Evolutionary conservation across 2,113 vertebrate genomes (phyloP), one percentile per base, ranked within the genome.

Genomic region (Marmota flaviventris): DNA sequence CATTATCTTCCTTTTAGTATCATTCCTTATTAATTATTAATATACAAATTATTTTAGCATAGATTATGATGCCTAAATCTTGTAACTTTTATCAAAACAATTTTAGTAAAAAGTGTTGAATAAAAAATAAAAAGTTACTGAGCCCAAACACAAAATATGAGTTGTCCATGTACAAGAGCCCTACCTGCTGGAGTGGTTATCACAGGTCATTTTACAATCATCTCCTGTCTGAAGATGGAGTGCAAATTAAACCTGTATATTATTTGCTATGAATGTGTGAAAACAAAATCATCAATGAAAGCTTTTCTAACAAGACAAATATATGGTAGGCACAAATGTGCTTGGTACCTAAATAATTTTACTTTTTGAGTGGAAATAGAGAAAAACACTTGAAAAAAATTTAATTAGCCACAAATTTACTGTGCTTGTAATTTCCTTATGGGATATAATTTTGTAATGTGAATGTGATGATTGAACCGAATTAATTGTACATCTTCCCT

Each of bases 301-400:
- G 10, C n/a, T 82, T 85, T 70, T 92, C 73, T 88, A 88, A 39
- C 48, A 75, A 73, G 16, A 89, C 20, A 85, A 70, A 87, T 32
- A 53, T 42, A 32, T 58, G 58, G 32, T 58, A 75, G 8, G 5
- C 81, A 79, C 4, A 67, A 58, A 56, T 56, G 37, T 48, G 51
- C 45, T 96, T 34, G 92, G 22, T 34, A 67, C 4, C 65, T 75
- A 85, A 48, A 72, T 48, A 65, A 89, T 93, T 85, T 89, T 78
- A 81, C 12, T 85, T 78, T 72, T 13, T 73, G 32, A 85, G 16
- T 16, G 18, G 53, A 90, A 95, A 76, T 12, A 79, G 63, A 83
- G 20, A 20, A 84, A 73, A 85, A 42, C 5, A n/a, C 34, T 72
- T 87, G 18, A 9, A 53, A 85, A 84, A 63, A 5, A 84, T 85